Percentiles rank a stretch among this genome's conserved stretches.
Evolutionary conservation across 1,140 invertebrate species (phyloP).

Genomic region (Drosophila parvula): DNA sequence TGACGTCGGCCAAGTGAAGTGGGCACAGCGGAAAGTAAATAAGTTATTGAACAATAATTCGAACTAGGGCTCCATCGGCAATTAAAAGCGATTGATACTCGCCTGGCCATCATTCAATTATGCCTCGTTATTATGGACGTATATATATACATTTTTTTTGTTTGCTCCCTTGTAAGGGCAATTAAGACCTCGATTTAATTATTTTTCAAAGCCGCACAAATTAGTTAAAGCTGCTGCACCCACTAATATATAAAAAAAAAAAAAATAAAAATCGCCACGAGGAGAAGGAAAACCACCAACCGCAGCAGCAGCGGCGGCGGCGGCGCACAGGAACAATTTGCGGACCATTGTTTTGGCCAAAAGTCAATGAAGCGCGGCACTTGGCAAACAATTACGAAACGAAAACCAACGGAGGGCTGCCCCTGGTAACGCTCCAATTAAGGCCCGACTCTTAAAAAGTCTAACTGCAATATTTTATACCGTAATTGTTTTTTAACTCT

Average conservation of each 20-base stretch:
- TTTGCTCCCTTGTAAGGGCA: conserved; percentile 28
- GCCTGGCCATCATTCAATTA: conserved; percentile 34
- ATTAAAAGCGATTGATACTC: conserved; percentile 37
- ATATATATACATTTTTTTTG: background rate
- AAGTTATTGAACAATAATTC: conserved; percentile 36
- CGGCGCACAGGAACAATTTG: conserved; percentile 15
- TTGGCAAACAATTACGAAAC: conserved; percentile 39
- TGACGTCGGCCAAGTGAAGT: conserved; percentile 50
- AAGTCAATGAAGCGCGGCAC: conserved; percentile 44
- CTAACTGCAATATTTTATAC: conserved; percentile 24
- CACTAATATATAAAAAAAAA: background rate
- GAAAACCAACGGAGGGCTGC: background rate
- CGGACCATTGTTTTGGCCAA: conserved; percentile 23
- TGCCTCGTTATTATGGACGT: conserved; percentile 1
- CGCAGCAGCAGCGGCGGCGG: conserved; percentile 6
- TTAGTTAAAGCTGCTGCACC: conserved; percentile 42
- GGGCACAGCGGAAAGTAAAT: conserved; percentile 31
- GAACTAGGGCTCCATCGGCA: conserved; percentile 21
- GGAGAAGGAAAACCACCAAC: conserved; percentile 14
- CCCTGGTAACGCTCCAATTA: conserved; percentile 51
- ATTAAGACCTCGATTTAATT: conserved; percentile 38
- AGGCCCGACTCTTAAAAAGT: conserved; percentile 23
- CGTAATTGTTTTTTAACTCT: conserved; percentile 32
- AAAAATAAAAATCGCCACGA: background rate
- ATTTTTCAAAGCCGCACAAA: conserved; percentile 28